Base-by-base conservation (phyloP, 2,888 invertebrate genomes). In the Apodemia hepburni region DNA sequence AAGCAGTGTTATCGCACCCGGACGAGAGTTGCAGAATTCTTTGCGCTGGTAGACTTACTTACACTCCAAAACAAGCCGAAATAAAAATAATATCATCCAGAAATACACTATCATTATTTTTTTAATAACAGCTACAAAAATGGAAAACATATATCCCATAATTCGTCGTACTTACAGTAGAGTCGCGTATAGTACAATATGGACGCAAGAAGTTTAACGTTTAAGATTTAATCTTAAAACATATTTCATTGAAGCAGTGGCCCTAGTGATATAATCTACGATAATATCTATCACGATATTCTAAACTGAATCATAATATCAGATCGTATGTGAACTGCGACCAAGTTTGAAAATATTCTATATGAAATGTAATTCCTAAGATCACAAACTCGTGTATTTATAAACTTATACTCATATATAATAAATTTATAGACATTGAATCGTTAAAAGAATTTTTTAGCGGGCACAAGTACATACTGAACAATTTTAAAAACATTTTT, bases 241-340 rank as follows among this genome's bases (percentile, higher is more conserved):
- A 58, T 62, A 62, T 62, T 62, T 62, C 58, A 62, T 59, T 47
- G 61, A 58, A 61, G 62, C 58, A 35, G 61, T 61, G 61, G 61
- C 58, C 29, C 22, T 61, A 57, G 54, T 27, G 57, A 57, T 57
- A 57, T n/a, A 12, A 15, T 57, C 58, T 33, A 29, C 3, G 62
- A 62, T 62, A 62, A 45, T 22, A 62, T 58, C 62, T 62, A 62
- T 62, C 62, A 62, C 58, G 62, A 59, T 62, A 22, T 57, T 57
- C 58, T 18, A 58, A 49, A 49, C 60, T 45, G 45, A 60, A 47
- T 62, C 62, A 58, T 54, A 35, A 35, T 62, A 62, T 62, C 58
- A 22, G 62, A 62, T 62, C 47, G 27, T 29, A 57, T 7, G 15
- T 60, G 42, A 42, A 59, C 59, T 45, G 45, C 58, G 58, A 47